Evolutionary conservation across 1,140 invertebrate genomes (phyloP).

Genomic region (Pseudomyrmex sp.): DNA sequence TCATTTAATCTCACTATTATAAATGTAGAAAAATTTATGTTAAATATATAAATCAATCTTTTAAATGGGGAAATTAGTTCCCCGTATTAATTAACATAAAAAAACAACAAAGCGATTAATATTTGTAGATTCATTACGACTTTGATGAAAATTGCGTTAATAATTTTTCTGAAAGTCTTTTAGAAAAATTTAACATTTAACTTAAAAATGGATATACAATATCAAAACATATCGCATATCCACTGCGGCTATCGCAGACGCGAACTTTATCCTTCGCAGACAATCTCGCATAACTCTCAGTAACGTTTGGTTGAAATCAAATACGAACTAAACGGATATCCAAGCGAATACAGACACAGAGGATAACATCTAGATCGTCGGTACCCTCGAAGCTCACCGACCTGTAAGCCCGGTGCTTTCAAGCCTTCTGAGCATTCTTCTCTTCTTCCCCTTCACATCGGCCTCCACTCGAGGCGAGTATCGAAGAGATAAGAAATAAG

Average conservation of each 20-base stretch:
- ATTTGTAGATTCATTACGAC: too few relatives aligned
- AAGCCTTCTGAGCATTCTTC: constrained; percentile 46
- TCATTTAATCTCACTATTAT: constrained; percentile 17
- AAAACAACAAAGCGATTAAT: background rate
- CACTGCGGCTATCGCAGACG: background rate
- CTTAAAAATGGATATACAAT: background rate
- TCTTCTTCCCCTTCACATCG: background rate
- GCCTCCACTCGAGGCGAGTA: constrained; percentile 19
- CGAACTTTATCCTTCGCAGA: background rate
- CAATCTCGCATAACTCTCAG: constrained; percentile 2
- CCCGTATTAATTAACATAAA: constrained; percentile 1
- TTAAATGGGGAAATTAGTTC: background rate
- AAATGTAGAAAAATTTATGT: constrained; percentile 4
- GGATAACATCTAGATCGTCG: constrained; percentile 55
- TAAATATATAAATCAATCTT: background rate
- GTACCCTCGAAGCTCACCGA: constrained; percentile 59
- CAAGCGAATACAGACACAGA: constrained; percentile 48
- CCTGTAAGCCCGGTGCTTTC: constrained; percentile 48
- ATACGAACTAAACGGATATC: constrained; percentile 58
- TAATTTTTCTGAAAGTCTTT: too few relatives aligned
- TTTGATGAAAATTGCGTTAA: too few relatives aligned
- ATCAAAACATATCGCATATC: background rate
- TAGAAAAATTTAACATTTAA: too few relatives aligned
- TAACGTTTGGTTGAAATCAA: constrained; percentile 36
- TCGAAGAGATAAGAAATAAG: constrained; percentile 41